Evolutionary conservation across 2,113 vertebrate species (phyloP).

Genomic region (Orientallactaga bullata): DNA sequence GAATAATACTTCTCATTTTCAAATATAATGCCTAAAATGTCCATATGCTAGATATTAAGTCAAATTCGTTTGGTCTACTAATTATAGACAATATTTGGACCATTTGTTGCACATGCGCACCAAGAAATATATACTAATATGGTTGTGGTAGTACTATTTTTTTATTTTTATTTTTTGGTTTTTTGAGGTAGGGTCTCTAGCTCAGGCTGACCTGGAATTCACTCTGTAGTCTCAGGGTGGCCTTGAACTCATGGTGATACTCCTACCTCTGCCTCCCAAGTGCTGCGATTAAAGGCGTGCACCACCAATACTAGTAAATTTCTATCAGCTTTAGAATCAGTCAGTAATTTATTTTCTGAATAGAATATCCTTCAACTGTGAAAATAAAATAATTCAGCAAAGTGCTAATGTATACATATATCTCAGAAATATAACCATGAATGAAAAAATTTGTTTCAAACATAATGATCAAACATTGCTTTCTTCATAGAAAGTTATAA

Average conservation of each 20-base stretch:
- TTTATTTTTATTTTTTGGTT: too few species aligned
- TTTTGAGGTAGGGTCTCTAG: too few species aligned
- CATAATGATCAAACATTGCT: not conserved
- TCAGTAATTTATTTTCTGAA: not conserved
- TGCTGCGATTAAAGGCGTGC: too few species aligned
- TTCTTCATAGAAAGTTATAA: not conserved
- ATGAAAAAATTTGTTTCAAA: not conserved
- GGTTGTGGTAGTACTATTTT: not conserved
- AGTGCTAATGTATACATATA: not conserved
- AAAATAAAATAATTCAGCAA: not conserved
- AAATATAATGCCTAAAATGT: not conserved
- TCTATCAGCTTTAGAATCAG: not conserved
- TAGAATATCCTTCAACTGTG: not conserved
- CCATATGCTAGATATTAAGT: not conserved
- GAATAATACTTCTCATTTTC: not conserved
- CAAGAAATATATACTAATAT: not conserved
- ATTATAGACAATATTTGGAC: not conserved
- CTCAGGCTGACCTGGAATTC: too few species aligned
- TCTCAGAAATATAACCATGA: not conserved
- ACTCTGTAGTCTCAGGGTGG: too few species aligned
- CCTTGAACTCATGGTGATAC: too few species aligned
- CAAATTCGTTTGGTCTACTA: not conserved
- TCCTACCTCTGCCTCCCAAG: too few species aligned
- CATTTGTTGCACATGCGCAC: not conserved
- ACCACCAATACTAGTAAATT: not conserved